A percentile compares a stretch with the other conserved stretches of the same genome.
phyloP scores from a whole-genome alignment of 2,113 vertebrate species.

The Bambusicola thoracicus region DNA sequence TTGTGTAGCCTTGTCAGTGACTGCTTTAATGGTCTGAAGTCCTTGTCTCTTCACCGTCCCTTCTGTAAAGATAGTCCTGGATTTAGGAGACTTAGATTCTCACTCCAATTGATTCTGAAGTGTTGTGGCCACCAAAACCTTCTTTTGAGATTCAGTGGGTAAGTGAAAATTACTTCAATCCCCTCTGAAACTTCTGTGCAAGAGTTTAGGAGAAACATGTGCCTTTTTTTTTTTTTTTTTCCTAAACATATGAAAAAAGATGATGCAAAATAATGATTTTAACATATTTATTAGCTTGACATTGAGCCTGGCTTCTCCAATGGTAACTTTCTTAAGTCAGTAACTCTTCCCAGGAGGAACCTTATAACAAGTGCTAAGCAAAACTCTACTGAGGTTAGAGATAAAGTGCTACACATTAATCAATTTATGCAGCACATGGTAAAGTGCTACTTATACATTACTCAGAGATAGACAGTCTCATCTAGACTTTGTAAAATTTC shows the following conservation, averaged over 20 bases:
- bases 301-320: background rate
- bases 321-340: background rate
- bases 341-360: background rate
- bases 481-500: background rate
- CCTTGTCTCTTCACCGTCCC: background rate
- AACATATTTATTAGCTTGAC: background rate
- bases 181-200: background rate
- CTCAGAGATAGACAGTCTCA: background rate
- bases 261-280: background rate
- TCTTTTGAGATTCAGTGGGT: background rate
- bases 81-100: background rate
- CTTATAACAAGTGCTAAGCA: background rate
- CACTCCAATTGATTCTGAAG: rapidly evolving
- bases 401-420: background rate
- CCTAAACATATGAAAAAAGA: background rate
- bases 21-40: background rate
- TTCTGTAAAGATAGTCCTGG: background rate
- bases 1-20: background rate
- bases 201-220: background rate
- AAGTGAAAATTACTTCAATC: background rate
- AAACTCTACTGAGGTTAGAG: background rate
- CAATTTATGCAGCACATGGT: background rate
- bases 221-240: background rate
- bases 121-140: background rate
- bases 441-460: background rate